phyloP scores from a whole-genome alignment of 2,888 invertebrate species.

The Pristionchus maxplancki region DNA sequence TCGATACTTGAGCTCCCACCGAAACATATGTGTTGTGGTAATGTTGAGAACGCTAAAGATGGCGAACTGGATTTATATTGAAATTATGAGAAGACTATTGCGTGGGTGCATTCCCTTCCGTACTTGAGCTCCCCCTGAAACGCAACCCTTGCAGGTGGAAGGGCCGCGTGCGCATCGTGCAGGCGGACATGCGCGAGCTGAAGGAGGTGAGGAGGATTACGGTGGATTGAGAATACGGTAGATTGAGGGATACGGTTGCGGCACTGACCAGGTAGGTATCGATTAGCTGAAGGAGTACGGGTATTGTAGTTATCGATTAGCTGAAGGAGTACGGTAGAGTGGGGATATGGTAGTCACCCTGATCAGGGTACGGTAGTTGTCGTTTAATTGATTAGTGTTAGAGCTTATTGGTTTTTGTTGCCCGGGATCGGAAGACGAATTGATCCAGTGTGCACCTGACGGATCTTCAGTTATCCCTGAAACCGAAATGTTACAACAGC shows the following conservation, averaged over 20 bases:
- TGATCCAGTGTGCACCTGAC: background rate
- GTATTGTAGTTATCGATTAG: background rate
- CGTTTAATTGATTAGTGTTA: no score
- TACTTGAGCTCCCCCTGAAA: background rate
- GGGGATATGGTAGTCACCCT: no score
- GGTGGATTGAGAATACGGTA: background rate
- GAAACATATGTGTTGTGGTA: no score
- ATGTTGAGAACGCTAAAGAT: no score
- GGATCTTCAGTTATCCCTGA: background rate
- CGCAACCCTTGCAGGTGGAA: slow-evolving; percentile 62
- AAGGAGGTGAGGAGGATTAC: slow-evolving; percentile 48
- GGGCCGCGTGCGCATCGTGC: slow-evolving; percentile 78
- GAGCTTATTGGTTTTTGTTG: no score
- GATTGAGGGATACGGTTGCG: no score
- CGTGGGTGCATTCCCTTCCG: background rate
- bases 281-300: background rate
- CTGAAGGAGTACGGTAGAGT: background rate
- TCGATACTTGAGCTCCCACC: no score
- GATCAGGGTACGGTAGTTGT: no score
- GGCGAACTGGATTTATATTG: no score
- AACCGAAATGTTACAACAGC: background rate
- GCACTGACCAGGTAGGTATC: background rate
- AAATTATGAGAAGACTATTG: background rate
- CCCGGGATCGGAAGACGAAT: no score
- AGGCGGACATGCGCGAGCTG: slow-evolving; percentile 80